Base-by-base conservation (phyloP, 2,888 invertebrate genomes). In the Elysia crispata region DNA sequence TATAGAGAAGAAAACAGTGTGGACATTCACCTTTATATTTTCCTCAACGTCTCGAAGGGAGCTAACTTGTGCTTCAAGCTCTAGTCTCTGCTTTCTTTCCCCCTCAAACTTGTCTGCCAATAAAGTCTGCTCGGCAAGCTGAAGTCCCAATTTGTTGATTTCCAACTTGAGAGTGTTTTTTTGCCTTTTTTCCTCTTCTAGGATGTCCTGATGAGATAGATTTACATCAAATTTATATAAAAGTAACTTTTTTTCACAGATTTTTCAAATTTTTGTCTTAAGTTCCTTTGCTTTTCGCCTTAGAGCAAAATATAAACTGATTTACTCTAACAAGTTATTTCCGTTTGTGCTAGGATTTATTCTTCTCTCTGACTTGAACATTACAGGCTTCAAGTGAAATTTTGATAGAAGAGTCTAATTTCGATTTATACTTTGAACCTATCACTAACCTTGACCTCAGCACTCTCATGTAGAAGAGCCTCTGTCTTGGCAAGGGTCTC, bases 71-170 rank as follows among this genome's bases (percentile, higher is more conserved):
- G 80, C 81, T 79, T 87, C 86, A 15, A 89, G 85, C 74, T 88
- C 86, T 5, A 86, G 77, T 64, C 85, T 86, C 83, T 86, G 86
- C 81, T 85, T 86, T 28, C 86, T 81, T 76, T 88, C 88, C 49
- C 84, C 85, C 23, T 88, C 88, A 62, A 86, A 85, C n/a, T 70
- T 76, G 62, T 80, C 80, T 1, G 80, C 80, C 41, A 80, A 28
- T 23, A 60, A 57, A 6, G 78, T 54, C 25, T 81, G 81, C 73
- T 83, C 80, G 20, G 60, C 60, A 25, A 83, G 76, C n/a, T 72
- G 77, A 1, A 69, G 30, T 15, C 81, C 73, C 66, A 83, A 69
- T 15, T 13, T 23, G 15, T 64, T 80, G 6, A 74, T 54, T 18
- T 81, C 81, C 50, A 72, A 57, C 28, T 80, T 74, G 50, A 83